These are phyloP conservation scores for Willowsia nigromaculata DNA, from an alignment of 2,888 invertebrate genomes.

Conservation along the genomic window DNA sequence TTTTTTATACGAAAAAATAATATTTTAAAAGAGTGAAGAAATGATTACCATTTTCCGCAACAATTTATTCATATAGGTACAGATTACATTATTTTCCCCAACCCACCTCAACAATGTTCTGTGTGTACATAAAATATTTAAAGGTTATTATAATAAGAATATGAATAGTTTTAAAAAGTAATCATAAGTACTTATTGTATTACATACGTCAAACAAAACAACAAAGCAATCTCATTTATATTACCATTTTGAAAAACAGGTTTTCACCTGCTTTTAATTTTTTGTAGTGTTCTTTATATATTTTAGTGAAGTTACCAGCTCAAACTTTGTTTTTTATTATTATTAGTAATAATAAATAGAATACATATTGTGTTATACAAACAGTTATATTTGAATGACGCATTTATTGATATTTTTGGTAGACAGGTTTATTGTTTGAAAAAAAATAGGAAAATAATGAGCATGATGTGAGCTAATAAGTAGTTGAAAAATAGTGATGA, in stretches of 20 bases:
- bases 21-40: background rate
- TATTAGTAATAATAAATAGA: background rate
- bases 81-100: slow-evolving; percentile 9
- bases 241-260: slow-evolving; percentile 23
- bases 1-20: slow-evolving; percentile 6
- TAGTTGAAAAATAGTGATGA: background rate
- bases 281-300: slow-evolving; percentile 51
- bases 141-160: background rate
- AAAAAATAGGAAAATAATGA: background rate
- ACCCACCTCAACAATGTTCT: slow-evolving; percentile 47
- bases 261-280: slow-evolving; percentile 13
- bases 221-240: slow-evolving; percentile 47
- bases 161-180: background rate
- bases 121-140: slow-evolving; percentile 22
- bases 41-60: slow-evolving; percentile 22
- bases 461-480: background rate
- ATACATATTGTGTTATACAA: background rate
- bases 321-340: slow-evolving; percentile 35
- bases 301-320: slow-evolving; percentile 54
- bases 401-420: slow-evolving; percentile 48
- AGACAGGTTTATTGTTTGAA: background rate
- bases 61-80: background rate
- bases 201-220: background rate
- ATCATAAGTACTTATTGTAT: background rate
- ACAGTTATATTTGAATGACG: slow-evolving; percentile 7